Evolutionary conservation across 2,888 invertebrate genomes (phyloP).

Genomic region (Platycnemis pennipes): DNA sequence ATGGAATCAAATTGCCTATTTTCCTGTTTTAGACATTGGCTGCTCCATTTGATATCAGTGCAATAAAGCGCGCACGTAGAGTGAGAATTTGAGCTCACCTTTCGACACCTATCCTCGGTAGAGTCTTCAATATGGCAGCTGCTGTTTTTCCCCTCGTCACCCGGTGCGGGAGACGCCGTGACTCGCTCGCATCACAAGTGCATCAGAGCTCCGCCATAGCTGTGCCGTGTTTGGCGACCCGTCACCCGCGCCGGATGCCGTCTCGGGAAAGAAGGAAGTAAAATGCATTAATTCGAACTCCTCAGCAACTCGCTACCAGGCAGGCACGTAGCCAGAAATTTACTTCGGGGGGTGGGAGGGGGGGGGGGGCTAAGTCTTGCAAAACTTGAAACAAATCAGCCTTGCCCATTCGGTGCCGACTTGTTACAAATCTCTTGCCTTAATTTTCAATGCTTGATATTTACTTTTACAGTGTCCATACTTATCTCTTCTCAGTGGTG

Average conservation of each 20-base stretch:
- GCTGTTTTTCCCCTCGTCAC: background rate
- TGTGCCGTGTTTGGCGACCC: background rate
- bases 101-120: background rate
- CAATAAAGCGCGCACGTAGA: background rate
- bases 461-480: too few species aligned
- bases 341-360: too few species aligned
- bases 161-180: background rate
- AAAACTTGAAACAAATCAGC: too few species aligned
- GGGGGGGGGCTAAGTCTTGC: too few species aligned
- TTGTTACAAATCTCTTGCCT: too few species aligned
- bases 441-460: too few species aligned
- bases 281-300: background rate
- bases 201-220: background rate
- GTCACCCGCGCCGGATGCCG: background rate
- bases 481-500: too few species aligned
- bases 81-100: background rate
- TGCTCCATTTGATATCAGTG: conserved; percentile 15
- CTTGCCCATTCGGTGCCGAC: too few species aligned
- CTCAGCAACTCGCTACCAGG: too few species aligned
- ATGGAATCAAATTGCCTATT: background rate
- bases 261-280: background rate
- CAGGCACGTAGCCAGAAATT: too few species aligned
- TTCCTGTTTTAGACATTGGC: background rate
- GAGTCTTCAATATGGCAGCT: background rate
- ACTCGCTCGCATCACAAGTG: background rate